phyloP scores from a whole-genome alignment of 2,113 vertebrate species.

The Falco punctatus region DNA sequence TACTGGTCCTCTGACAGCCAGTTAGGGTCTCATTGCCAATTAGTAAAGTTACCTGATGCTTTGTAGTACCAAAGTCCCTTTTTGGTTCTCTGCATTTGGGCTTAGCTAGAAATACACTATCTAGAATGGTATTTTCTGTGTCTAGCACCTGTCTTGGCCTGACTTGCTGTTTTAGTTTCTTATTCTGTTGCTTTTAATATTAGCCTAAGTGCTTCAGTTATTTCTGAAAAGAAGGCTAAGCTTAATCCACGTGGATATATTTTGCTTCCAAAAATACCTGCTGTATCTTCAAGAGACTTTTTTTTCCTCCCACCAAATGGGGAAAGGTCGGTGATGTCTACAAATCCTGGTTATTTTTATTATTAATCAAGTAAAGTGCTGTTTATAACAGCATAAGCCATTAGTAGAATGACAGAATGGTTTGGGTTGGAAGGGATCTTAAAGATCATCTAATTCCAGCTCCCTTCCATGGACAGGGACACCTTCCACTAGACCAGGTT shows the following conservation, averaged over 20 bases:
- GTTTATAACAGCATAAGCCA: background rate
- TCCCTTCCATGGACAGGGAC: no score
- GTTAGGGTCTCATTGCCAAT: fast-evolving
- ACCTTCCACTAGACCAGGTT: no score
- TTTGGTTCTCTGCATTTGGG: background rate
- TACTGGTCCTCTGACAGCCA: background rate
- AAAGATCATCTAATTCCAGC: no score
- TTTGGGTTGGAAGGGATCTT: no score
- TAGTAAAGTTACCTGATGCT: background rate
- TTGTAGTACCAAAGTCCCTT: background rate
- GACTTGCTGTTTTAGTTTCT: background rate
- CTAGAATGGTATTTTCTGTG: background rate
- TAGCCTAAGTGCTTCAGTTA: background rate
- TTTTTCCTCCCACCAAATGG: background rate
- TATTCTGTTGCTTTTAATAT: background rate
- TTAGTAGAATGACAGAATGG: background rate
- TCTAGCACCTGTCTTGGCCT: background rate
- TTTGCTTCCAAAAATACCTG: background rate
- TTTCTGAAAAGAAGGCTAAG: background rate
- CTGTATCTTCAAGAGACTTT: background rate
- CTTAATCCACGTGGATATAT: background rate
- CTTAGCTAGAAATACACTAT: background rate
- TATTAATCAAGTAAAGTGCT: background rate
- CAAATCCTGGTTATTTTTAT: background rate
- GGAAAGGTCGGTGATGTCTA: background rate